Conservation (phyloP, 1,140 invertebrate species). For the Bombus affinis region DNA sequence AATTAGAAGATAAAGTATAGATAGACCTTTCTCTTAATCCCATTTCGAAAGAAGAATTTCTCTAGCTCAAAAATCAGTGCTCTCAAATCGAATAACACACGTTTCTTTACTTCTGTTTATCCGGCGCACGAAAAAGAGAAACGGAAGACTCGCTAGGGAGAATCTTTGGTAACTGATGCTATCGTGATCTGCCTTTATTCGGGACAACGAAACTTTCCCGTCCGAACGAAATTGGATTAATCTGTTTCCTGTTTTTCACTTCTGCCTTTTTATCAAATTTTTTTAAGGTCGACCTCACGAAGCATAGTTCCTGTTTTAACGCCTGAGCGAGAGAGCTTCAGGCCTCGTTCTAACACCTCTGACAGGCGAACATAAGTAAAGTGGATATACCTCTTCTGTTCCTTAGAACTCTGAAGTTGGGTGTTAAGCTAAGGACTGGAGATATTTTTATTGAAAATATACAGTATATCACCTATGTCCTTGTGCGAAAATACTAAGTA, state of each 20-base stretch:
- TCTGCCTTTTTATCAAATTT: conserved; percentile 23
- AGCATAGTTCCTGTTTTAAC: conserved; percentile 1
- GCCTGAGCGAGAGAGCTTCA: background rate
- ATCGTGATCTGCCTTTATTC: conserved; percentile 10
- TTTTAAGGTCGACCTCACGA: background rate
- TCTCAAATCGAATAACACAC: conserved; percentile 8
- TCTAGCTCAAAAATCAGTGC: background rate
- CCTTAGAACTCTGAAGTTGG: background rate
- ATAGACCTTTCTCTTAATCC: background rate
- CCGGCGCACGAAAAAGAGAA: background rate
- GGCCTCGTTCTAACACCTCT: background rate
- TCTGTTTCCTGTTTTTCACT: conserved; percentile 13
- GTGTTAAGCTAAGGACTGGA: too few relatives aligned
- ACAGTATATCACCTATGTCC: too few relatives aligned
- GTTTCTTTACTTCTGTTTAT: background rate
- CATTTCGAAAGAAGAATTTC: background rate
- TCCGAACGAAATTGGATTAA: conserved; percentile 7
- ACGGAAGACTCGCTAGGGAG: background rate
- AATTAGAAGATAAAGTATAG: too few relatives aligned
- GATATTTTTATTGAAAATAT: too few relatives aligned
- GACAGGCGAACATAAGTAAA: background rate
- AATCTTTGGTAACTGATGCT: conserved; percentile 18
- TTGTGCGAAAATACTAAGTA: too few relatives aligned
- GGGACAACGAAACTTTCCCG: conserved; percentile 11
- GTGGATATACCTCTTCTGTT: background rate